Base-by-base conservation (phyloP, 2,888 invertebrate species). In the Laspeyria flexula region DNA sequence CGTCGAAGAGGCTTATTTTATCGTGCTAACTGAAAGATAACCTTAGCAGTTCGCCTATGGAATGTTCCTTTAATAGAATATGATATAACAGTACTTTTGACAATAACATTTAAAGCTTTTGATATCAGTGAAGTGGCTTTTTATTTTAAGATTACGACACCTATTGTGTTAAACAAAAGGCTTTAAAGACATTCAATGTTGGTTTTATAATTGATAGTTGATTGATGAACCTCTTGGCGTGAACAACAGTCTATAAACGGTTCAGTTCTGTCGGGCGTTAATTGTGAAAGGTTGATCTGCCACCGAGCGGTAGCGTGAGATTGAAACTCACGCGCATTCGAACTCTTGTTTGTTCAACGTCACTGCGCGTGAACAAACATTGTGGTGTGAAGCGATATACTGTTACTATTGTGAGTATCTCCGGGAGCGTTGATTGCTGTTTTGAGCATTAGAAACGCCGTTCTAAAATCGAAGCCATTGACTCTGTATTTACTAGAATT, bases 291-390 rank as follows among this genome's bases (percentile, higher is more conserved):
- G 66, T 65, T 64, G 68, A 73, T 62, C 64, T 59, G 58, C 61
- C 64, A 60, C 64, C 51, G 49, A 41, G 43, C 31, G 56, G 62
- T 56, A 62, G 62, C 76, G 71, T 75, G 73, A 69, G 77, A 77
- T 61, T 61, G 66, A 56, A 54, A 63, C 62, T 69, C 73, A 60
- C 63, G 71, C 67, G 72, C 70, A 61, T 56, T 45, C 55, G 35
- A 54, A 54, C 46, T 60, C 59, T 54, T 79, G 71, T 77, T 75
- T 74, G 68, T 57, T 58, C 65, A 65, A 58, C 65, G 62, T 66
- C 60, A 55, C 53, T 65, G 69, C 64, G 61, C 75, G 76, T 77
- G 79, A 73, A 67, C 79, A 85, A 83, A 85, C 77, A 82, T 62
- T 67, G 64, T 71, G 65, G 66, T 67, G 74, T 73, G 71, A 72